phyloP scores from a whole-genome alignment of 2,797 vertebrate genomes.

The Rhinatrema bivittatum region DNA sequence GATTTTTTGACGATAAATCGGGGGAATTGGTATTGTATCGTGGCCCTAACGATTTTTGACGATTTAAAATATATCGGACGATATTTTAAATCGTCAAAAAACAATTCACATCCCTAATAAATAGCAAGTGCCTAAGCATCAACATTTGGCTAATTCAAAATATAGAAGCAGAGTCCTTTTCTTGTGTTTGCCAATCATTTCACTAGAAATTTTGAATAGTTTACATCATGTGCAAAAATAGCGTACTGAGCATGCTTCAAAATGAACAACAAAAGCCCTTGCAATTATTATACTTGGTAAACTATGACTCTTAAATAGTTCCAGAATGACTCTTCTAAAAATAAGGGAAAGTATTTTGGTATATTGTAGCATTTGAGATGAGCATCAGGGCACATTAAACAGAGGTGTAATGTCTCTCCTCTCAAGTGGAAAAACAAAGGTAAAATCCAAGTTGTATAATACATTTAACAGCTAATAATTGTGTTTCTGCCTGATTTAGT shows the following conservation, averaged over 20 bases:
- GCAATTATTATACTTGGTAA: too few relatives aligned
- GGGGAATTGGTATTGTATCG: too few relatives aligned
- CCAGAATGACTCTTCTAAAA: conserved; percentile 23
- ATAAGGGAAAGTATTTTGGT: conserved; percentile 12
- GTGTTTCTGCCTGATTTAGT: conserved; percentile 44
- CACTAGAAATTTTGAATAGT: neutral
- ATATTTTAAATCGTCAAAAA: too few relatives aligned
- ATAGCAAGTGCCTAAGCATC: too few relatives aligned
- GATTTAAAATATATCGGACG: too few relatives aligned
- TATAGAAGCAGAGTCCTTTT: neutral
- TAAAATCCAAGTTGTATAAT: conserved; percentile 33
- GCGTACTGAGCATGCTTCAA: too few relatives aligned
- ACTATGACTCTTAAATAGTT: conserved; percentile 17
- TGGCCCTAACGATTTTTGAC: too few relatives aligned
- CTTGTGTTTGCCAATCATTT: neutral
- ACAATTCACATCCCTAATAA: too few relatives aligned
- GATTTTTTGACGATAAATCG: too few relatives aligned
- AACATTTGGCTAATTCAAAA: too few relatives aligned
- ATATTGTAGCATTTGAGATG: conserved; percentile 35
- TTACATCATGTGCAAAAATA: too few relatives aligned
- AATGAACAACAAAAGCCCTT: too few relatives aligned
- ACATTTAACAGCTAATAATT: conserved; percentile 47
- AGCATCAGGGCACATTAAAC: conserved; percentile 38
- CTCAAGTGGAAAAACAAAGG: conserved; percentile 42
- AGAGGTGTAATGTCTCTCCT: conserved; percentile 38